phyloP scores from a whole-genome alignment of 2,113 vertebrate species.

The Gallinago media region DNA sequence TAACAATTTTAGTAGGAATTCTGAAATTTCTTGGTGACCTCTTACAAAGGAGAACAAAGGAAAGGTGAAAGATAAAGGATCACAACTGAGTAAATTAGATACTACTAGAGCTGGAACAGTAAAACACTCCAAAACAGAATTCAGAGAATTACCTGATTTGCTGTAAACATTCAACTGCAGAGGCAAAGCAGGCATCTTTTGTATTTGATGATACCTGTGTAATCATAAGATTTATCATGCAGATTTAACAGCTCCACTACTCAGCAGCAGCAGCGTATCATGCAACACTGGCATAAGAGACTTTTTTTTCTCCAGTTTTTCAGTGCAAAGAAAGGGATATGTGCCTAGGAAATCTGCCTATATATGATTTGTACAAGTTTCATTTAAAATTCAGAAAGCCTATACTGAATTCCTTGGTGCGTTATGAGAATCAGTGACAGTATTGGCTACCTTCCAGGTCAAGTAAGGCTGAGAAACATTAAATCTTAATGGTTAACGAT shows the following conservation, averaged over 20 bases:
- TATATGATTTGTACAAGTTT: neutral
- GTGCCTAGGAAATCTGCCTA: neutral
- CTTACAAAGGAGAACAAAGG: neutral
- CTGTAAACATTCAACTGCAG: constrained; percentile 94
- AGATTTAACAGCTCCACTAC: neutral
- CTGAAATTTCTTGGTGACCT: neutral
- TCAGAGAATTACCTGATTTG: constrained; percentile 90
- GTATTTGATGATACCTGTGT: constrained; percentile 87
- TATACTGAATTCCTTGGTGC: neutral
- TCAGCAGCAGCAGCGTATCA: neutral
- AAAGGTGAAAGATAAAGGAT: neutral
- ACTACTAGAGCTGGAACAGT: neutral
- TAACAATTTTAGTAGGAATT: neutral
- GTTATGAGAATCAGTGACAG: neutral
- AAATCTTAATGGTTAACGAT: neutral
- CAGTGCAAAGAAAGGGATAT: neutral
- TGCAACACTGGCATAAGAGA: neutral
- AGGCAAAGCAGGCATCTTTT: constrained; percentile 93
- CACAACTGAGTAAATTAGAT: neutral
- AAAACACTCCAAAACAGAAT: neutral
- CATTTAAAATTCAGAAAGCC: neutral
- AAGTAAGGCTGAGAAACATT: neutral
- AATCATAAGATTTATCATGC: neutral
- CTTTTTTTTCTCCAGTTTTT: neutral
- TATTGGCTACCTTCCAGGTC: neutral